These are phyloP conservation scores for Xiphorhynchus erythropygius DNA, from an alignment of 2,797 vertebrate species.

Conservation along the genomic window DNA sequence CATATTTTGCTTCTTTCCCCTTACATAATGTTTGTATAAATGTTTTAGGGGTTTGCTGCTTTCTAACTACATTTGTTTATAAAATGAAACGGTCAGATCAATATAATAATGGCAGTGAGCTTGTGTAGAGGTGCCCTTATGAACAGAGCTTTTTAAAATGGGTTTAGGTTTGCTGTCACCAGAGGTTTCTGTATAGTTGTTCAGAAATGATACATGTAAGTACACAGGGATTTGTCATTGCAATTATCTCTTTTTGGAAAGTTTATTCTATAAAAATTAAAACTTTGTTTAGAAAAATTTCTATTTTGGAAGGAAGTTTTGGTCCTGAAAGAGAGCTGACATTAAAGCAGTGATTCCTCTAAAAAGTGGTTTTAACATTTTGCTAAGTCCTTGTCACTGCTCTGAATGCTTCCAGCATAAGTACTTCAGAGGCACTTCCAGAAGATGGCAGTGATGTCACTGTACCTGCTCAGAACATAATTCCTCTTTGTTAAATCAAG, in stretches of 20 bases:
- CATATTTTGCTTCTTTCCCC: not conserved
- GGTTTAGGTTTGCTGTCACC: not conserved
- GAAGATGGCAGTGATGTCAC: not conserved
- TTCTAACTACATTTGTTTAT: not conserved
- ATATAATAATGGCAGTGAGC: not conserved
- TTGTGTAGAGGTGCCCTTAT: not conserved
- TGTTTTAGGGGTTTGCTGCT: not conserved
- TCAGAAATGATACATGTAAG: fast-evolving
- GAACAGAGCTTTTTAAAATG: not conserved
- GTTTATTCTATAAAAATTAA: not conserved
- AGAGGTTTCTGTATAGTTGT: not conserved
- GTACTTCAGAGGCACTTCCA: not conserved
- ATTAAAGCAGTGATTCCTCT: not conserved
- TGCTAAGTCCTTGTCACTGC: not conserved
- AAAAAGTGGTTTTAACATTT: not conserved
- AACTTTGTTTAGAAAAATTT: not conserved
- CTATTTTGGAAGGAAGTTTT: not conserved
- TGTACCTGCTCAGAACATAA: not conserved
- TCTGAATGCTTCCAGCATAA: not conserved
- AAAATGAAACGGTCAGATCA: not conserved
- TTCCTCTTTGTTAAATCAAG: not conserved
- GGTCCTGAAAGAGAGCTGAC: not conserved
- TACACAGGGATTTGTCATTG: not conserved
- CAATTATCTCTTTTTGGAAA: not conserved
- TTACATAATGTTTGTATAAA: not conserved